Evolutionary conservation across 1,140 invertebrate genomes (phyloP).

Genomic region (Drosophila sp.): DNA sequence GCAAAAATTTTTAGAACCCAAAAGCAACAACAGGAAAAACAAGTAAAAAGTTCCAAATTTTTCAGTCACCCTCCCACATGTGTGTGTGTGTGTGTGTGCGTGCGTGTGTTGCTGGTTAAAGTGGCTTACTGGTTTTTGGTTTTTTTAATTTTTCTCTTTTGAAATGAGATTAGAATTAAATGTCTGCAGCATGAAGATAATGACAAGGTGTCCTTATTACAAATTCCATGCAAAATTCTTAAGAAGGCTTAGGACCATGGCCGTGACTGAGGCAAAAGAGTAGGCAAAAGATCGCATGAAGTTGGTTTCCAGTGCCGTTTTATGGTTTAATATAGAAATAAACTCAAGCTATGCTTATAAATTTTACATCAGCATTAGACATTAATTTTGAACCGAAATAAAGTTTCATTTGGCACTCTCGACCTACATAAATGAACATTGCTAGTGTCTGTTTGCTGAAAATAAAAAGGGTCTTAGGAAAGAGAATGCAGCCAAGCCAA

Average conservation of each 20-base stretch:
- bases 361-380: too few relatives aligned
- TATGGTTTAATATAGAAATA: background rate
- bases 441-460: too few relatives aligned
- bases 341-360: too few relatives aligned
- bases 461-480: too few relatives aligned
- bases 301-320: background rate
- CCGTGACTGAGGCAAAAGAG: background rate
- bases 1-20: slow-evolving; percentile 22
- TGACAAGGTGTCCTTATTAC: background rate
- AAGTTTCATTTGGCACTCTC: too few relatives aligned
- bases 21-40: background rate
- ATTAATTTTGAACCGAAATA: too few relatives aligned
- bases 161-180: slow-evolving; percentile 13
- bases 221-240: background rate
- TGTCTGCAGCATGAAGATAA: slow-evolving; percentile 1
- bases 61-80: background rate
- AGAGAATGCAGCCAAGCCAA: too few relatives aligned
- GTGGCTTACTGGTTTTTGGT: slow-evolving; percentile 9
- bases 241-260: background rate
- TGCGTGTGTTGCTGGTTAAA: background rate
- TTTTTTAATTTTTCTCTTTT: background rate
- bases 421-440: too few relatives aligned
- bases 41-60: slow-evolving; percentile 2
- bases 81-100: background rate
- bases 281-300: background rate